Base-by-base conservation (phyloP, 2,888 invertebrate genomes). In the Volucella inflata region DNA sequence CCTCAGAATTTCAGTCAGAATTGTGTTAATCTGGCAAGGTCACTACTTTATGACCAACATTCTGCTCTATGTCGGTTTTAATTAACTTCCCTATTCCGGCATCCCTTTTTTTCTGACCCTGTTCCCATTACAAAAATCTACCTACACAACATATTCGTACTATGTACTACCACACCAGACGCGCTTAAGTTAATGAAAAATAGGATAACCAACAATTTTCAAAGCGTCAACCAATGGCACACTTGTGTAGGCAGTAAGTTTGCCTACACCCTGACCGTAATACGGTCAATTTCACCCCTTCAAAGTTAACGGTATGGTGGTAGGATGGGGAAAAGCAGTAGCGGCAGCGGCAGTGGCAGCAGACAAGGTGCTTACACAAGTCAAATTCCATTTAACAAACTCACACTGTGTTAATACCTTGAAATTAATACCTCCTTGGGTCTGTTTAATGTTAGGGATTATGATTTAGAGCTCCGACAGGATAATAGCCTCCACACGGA, bases 351-450 rank as follows among this genome's bases (percentile, higher is more conserved):
- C 51, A 42, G 42, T 51, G 75, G 51, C 57, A 57, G 70, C 42
- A 62, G 64, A 84, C 84, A 79, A 84, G 84, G 84, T 84, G 84
- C 84, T 84, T 84, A 84, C 84, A 84, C 70, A 79, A 79, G 75
- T 79, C 70, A 75, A 79, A 84, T 84, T 84, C 75, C 75, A 76
- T 75, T 76, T 76, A 79, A 79, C 84, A 79, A 75, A 79, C 83
- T 75, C 74, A 74, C 70, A 70, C 65, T 60, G 75, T 79, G 84
- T 70, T 76, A 84, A 84, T 79, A 79, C 79, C 84, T 74, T 71
- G 59, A 84, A 84, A 84, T 79, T 64, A 75, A 75, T 79, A 79
- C 65, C 84, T 59, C 55, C 70, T 59, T 79, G 70, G 59, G 71
- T 67, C 71, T 84, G 83, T 78, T 74, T 79, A 79, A 75, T 64